A percentile compares a stretch with the other conserved stretches of the same genome.
Evolutionary conservation across 2,888 invertebrate species (phyloP).

Genomic region (Frankliniella intonsa): DNA sequence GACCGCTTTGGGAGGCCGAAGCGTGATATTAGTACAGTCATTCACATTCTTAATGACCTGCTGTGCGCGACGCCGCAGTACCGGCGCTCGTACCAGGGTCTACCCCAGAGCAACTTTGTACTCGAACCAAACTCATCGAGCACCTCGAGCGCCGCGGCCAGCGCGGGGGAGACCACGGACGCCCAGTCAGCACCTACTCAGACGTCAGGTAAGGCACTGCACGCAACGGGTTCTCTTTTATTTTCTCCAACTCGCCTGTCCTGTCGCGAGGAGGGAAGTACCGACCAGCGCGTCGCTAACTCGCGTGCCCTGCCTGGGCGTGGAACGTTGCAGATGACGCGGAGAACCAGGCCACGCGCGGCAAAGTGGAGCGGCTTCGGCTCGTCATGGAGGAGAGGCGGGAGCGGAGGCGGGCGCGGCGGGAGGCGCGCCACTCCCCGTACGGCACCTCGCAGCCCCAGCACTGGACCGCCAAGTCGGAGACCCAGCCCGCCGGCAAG

Average conservation of each 20-base stretch:
- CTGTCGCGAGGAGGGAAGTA: too few relatives aligned
- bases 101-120: constrained; percentile 30
- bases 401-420: constrained; percentile 59
- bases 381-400: constrained; percentile 87
- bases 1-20: constrained; percentile 87
- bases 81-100: constrained; percentile 47
- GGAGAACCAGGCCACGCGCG: constrained; percentile 74
- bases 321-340: constrained; percentile 43
- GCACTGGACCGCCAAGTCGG: constrained; percentile 36
- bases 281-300: too few relatives aligned
- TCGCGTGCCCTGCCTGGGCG: too few relatives aligned
- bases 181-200: constrained; percentile 39
- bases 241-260: too few relatives aligned
- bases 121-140: constrained; percentile 27
- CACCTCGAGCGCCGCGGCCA: constrained; percentile 36
- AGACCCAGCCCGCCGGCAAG: constrained; percentile 34
- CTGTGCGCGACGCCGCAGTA: constrained; percentile 75
- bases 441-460: constrained; percentile 25
- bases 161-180: constrained; percentile 32
- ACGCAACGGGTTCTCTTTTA: too few relatives aligned
- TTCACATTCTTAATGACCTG: constrained; percentile 91
- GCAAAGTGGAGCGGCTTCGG: constrained; percentile 81
- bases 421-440: constrained; percentile 56
- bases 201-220: constrained; percentile 33
- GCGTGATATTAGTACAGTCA: constrained; percentile 90